These are phyloP conservation scores for Falco naumanni DNA, from an alignment of 2,797 vertebrate species.

Conservation along the genomic window DNA sequence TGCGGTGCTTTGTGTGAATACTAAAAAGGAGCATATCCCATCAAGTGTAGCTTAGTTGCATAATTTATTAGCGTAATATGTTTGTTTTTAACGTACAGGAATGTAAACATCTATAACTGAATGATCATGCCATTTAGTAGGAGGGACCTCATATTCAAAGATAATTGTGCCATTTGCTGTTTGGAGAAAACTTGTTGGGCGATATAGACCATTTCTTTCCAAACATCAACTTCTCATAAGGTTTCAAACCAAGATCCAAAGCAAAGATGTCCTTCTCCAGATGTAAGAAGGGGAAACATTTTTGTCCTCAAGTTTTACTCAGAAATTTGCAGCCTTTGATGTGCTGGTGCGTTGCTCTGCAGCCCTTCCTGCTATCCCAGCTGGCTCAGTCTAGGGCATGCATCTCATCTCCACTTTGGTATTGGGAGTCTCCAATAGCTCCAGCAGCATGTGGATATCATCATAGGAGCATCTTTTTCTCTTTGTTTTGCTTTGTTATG, in stretches of 20 bases:
- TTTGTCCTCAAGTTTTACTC: not conserved
- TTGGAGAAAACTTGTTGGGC: not conserved
- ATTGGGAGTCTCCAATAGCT: not conserved
- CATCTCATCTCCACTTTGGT: not conserved
- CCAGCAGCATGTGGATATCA: not conserved
- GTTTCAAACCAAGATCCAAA: not conserved
- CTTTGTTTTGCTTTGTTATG: not conserved
- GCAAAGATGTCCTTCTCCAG: not conserved
- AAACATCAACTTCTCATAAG: not conserved
- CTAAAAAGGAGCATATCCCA: not conserved
- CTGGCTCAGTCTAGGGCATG: not conserved
- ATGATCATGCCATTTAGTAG: not conserved
- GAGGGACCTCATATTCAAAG: not conserved
- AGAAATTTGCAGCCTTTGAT: not conserved
- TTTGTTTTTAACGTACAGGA: not conserved
- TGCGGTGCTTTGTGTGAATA: not conserved
- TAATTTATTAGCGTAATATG: constrained; percentile 3
- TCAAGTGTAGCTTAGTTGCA: not conserved
- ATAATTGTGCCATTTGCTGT: not conserved
- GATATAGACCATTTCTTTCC: not conserved
- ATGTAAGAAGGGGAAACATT: not conserved
- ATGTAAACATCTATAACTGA: not conserved
- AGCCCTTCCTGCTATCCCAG: not conserved
- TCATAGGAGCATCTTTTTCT: not conserved
- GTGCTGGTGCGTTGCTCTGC: not conserved